Conservation (phyloP, 2,113 vertebrate species). For the Petromus typicus region DNA sequence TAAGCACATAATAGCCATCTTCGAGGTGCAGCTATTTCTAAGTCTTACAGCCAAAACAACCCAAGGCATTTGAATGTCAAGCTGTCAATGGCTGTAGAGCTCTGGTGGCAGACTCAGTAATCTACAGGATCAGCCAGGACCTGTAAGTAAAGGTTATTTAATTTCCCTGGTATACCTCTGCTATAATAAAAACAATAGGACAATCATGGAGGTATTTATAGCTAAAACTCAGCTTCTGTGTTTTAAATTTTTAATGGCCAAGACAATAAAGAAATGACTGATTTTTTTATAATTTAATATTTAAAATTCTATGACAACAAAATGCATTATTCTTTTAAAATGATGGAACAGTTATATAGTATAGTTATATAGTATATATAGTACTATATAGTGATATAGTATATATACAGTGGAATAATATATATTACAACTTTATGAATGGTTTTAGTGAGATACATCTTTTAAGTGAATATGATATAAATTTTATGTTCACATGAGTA, state of each 20-base stretch:
- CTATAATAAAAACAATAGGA: not conserved
- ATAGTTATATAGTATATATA: too few species aligned
- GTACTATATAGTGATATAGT: too few species aligned
- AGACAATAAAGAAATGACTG: not conserved
- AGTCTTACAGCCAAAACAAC: not conserved
- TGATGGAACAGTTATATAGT: not conserved
- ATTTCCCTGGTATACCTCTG: not conserved
- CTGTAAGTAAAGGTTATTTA: not conserved
- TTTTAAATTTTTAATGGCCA: not conserved
- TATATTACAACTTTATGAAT: not conserved
- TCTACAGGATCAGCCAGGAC: not conserved
- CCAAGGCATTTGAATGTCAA: not conserved
- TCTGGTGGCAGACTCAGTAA: not conserved
- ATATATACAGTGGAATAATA: too few species aligned
- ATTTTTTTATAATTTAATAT: not conserved
- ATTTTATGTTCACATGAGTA: not conserved
- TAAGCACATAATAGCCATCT: too few species aligned
- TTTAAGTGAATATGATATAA: not conserved
- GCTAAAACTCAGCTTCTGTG: not conserved
- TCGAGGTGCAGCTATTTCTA: not conserved
- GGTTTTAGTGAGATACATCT: not conserved
- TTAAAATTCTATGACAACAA: not conserved
- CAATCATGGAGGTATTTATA: not conserved
- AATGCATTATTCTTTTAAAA: not conserved
- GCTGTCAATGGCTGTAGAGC: not conserved